Evolutionary conservation across 2,797 vertebrate species (phyloP), one percentile per base, ranked within the genome.

Genomic region (Lacerta agilis): DNA sequence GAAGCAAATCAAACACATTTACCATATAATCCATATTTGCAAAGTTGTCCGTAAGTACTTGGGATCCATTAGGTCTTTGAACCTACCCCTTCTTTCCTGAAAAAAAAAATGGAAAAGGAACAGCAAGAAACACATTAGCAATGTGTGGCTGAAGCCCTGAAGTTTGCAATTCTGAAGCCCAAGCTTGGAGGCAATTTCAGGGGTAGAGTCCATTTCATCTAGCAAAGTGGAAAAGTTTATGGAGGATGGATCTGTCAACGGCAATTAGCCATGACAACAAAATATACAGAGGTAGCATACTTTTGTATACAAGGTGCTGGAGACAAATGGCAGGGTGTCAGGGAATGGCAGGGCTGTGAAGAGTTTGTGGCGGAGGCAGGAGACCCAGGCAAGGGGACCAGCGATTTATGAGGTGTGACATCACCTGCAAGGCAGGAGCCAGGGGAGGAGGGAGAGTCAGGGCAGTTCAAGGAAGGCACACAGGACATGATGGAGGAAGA

Each of bases 11-110:
- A 36, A 27, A 1, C 2, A n/a, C 69, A 87, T 93, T 97, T 97
- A 99, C 98, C 98, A 99, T 95, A 98, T 97, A 90, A 98, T 97
- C 98, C 98, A 99, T 95, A 99, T 97, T 91, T 99, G 97, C 17
- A 99, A 81, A 0, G 98, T 97, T 0, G 98, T 99, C 93, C 97
- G 97, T 86, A 97, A 96, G 86, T 97, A 98, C 1, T 96, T 92
- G 1, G 97, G 87, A 88, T 97, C 97, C 61, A 99, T 3, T 6
- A 99, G 96, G 86, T 98, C 96, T 90, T 95, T 94, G 94, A 98
- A 98, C 89, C 95, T 98, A 93, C 98, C 98, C 90, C 97, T 94
- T 79, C 96, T 96, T 36, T 93, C 95, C 99, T 99, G 92, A 67
- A 96, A 64, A 92, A 25, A 64, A 92, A 25, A 27, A 1, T 79